Percentiles rank a stretch among this genome's conserved stretches.
phyloP scores from a whole-genome alignment of 2,888 invertebrate genomes.

The Limnephilus marmoratus region DNA sequence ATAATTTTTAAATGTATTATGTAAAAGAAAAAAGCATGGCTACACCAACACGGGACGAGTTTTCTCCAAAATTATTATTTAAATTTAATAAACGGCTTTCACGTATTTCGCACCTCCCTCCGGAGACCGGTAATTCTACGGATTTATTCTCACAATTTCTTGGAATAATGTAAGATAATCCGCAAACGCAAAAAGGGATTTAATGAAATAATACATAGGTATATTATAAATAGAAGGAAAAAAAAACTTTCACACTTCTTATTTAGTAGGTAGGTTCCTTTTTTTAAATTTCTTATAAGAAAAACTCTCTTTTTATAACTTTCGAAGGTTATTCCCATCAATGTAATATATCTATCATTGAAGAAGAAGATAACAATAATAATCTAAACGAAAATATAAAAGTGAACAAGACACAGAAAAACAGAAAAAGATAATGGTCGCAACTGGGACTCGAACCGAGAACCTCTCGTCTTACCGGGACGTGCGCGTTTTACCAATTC shows the following conservation, averaged over 20 bases:
- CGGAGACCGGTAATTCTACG: background rate
- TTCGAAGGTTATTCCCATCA: too few species aligned
- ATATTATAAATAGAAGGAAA: background rate
- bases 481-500: too few species aligned
- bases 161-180: background rate
- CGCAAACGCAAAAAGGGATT: background rate
- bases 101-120: constrained; percentile 6
- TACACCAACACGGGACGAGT: background rate
- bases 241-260: background rate
- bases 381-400: too few species aligned
- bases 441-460: too few species aligned
- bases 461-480: too few species aligned
- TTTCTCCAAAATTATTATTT: constrained; percentile 10
- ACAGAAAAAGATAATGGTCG: too few species aligned
- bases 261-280: too few species aligned
- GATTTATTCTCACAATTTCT: background rate
- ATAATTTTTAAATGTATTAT: background rate
- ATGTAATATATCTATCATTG: too few species aligned
- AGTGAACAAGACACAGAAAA: too few species aligned
- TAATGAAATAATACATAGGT: background rate
- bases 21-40: background rate
- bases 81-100: constrained; percentile 21
- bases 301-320: too few species aligned
- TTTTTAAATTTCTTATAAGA: too few species aligned
- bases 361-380: too few species aligned